Evolutionary conservation across 1,140 invertebrate genomes (phyloP).

Genomic region (Meteorus sp.): DNA sequence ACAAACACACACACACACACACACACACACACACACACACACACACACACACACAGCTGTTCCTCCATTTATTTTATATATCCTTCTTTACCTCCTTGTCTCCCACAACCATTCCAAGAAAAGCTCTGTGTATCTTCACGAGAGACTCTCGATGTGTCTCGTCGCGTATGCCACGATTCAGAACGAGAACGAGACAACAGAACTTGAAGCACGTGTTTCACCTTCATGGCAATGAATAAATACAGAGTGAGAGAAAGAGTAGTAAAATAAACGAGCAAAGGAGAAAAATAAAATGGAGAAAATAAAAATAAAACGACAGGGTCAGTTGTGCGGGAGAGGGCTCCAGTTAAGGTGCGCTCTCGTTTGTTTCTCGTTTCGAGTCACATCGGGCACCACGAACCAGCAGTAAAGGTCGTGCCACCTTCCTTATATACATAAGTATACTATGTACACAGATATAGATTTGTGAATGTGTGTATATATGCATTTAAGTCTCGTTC

Average conservation of each 20-base stretch:
- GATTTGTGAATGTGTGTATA: too few species aligned
- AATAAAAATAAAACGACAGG: neutral
- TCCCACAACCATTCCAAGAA: slow-evolving; percentile 36
- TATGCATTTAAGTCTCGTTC: too few species aligned
- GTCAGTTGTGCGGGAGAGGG: slow-evolving; percentile 24
- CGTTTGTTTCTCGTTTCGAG: slow-evolving; percentile 50
- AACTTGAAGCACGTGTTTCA: neutral
- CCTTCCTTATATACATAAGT: neutral
- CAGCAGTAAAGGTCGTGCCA: slow-evolving; percentile 7
- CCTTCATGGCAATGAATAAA: neutral
- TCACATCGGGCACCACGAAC: slow-evolving; percentile 15
- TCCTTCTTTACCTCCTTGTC: slow-evolving; percentile 20
- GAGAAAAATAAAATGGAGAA: slow-evolving; percentile 2
- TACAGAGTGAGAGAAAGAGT: neutral
- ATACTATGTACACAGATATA: too few species aligned
- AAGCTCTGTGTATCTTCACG: slow-evolving; percentile 24
- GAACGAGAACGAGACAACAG: neutral
- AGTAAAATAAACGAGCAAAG: neutral
- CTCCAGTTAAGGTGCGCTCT: slow-evolving; percentile 49
- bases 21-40: too few species aligned
- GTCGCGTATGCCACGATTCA: slow-evolving; percentile 54
- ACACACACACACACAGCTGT: neutral
- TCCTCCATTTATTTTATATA: neutral
- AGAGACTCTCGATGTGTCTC: slow-evolving; percentile 26
- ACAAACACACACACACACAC: too few species aligned